Evolutionary conservation across 1,140 invertebrate genomes (phyloP).

Genomic region (Tetraneura akinire): DNA sequence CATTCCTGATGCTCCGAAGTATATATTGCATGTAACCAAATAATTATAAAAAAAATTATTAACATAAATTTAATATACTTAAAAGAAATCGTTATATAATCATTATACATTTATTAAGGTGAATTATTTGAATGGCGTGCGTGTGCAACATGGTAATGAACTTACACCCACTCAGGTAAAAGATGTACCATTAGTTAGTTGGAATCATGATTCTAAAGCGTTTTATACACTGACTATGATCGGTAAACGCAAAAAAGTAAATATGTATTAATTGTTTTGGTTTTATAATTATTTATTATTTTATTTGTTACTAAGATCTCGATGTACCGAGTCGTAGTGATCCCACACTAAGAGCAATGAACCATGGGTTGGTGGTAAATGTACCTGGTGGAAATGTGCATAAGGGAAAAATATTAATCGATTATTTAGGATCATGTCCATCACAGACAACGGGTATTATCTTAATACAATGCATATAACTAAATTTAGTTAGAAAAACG

Average conservation of each 20-base stretch:
- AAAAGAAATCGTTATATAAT: neutral
- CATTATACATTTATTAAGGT: constrained; percentile 59
- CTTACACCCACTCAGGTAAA: constrained; percentile 75
- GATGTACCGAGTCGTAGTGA: too few species aligned
- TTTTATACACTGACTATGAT: constrained; percentile 80
- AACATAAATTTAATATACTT: neutral
- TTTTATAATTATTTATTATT: too few species aligned
- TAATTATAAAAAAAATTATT: neutral
- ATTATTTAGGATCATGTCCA: too few species aligned
- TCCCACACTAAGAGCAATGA: too few species aligned
- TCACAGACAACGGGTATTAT: too few species aligned
- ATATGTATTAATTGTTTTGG: too few species aligned
- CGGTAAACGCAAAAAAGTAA: constrained; percentile 57
- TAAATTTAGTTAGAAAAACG: too few species aligned
- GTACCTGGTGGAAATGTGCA: too few species aligned
- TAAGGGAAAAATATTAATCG: too few species aligned
- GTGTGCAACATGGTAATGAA: constrained; percentile 71
- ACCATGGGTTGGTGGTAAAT: too few species aligned
- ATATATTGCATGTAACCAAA: constrained; percentile 60
- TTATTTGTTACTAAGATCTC: too few species aligned
- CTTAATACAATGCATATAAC: too few species aligned
- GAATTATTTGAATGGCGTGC: constrained; percentile 63
- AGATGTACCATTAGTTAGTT: constrained; percentile 67
- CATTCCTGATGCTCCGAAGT: constrained; percentile 65
- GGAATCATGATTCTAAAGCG: constrained; percentile 63